These are phyloP conservation scores for Tragelaphus eurycerus DNA, from an alignment of 2,797 vertebrate species.

Conservation along the genomic window DNA sequence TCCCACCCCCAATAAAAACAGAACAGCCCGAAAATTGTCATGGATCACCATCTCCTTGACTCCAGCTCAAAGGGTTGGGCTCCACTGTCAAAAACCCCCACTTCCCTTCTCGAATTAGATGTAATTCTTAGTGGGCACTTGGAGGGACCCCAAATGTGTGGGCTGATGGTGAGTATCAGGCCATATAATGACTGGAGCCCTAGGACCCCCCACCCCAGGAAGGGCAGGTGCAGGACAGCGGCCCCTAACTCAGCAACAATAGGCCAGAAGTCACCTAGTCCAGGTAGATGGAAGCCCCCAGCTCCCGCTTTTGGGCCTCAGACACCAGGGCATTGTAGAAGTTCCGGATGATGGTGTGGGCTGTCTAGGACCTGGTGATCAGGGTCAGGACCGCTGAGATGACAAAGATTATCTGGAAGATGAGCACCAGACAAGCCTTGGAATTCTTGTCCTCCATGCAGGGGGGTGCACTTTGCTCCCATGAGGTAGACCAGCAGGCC, in stretches of 20 bases:
- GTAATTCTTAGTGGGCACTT: conserved; percentile 77
- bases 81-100: not conserved
- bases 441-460: conserved; percentile 82
- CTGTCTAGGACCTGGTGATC: conserved; percentile 86
- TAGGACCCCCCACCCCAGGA: conserved; percentile 61
- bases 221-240: conserved; percentile 88
- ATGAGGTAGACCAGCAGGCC: conserved; percentile 82
- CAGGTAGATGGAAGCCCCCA: conserved; percentile 85
- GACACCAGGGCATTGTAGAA: conserved; percentile 85
- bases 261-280: conserved; percentile 82
- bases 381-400: conserved; percentile 81
- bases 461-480: conserved; percentile 88
- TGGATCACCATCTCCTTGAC: no score
- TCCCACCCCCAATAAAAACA: not conserved
- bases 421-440: conserved; percentile 82
- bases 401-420: conserved; percentile 82
- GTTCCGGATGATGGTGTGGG: conserved; percentile 82
- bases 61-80: not conserved
- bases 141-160: conserved; percentile 62
- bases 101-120: conserved; percentile 35
- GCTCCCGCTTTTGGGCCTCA: conserved; percentile 83
- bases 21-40: not conserved
- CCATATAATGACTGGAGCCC: conserved; percentile 63
- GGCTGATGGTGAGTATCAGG: conserved; percentile 83
- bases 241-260: conserved; percentile 86